These are phyloP conservation scores for Catocala sponsa DNA, from an alignment of 2,888 invertebrate species.

Conservation along the genomic window DNA sequence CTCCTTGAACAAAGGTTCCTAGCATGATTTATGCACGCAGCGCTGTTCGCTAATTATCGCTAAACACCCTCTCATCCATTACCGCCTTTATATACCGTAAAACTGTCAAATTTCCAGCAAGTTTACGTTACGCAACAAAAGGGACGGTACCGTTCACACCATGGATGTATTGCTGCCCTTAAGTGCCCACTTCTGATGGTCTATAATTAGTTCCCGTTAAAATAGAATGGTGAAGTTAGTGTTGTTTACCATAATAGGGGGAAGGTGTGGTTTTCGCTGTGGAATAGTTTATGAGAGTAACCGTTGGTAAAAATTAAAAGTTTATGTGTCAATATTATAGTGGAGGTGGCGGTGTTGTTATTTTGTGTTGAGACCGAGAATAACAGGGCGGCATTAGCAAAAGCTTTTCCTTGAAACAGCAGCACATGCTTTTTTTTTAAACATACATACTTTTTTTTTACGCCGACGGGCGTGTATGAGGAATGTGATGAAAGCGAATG, in stretches of 20 bases:
- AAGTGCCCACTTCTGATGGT: constrained; percentile 41
- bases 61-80: constrained; percentile 69
- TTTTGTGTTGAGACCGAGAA: too few relatives aligned
- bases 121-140: constrained; percentile 50
- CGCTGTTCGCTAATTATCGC: constrained; percentile 64
- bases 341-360: too few relatives aligned
- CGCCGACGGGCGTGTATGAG: too few relatives aligned
- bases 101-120: constrained; percentile 62
- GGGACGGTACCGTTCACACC: constrained; percentile 42
- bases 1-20: constrained; percentile 55
- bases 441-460: too few relatives aligned
- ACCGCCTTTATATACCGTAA: constrained; percentile 59
- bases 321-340: too few relatives aligned
- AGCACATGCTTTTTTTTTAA: too few relatives aligned
- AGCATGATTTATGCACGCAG: constrained; percentile 63
- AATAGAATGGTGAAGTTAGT: constrained; percentile 38
- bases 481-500: too few relatives aligned
- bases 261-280: constrained; percentile 28
- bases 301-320: too few relatives aligned
- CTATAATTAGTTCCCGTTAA: constrained; percentile 55
- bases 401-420: too few relatives aligned
- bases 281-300: not conserved
- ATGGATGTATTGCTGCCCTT: constrained; percentile 52
- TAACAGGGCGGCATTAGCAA: too few relatives aligned
- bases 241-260: constrained; percentile 31